Evolutionary conservation across 1,140 invertebrate species (phyloP).

Genomic region (Trypoxylus dichotomus): DNA sequence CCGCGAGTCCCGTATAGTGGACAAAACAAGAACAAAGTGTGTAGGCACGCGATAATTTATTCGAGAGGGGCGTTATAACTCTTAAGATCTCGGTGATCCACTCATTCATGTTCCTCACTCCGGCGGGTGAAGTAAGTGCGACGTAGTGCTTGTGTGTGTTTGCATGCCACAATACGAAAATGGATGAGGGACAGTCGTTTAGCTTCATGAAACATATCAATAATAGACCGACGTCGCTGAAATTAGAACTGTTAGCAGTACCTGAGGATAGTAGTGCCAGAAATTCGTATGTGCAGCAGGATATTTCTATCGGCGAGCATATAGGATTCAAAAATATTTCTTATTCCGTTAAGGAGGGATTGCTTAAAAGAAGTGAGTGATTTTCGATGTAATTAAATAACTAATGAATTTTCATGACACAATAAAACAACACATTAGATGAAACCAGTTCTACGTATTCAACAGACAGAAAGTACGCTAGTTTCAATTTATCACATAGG

Average conservation of each 20-base stretch:
- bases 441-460: no score
- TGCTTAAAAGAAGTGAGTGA: constrained; percentile 41
- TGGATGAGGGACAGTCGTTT: constrained; percentile 11
- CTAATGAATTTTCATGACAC: neutral
- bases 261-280: constrained; percentile 32
- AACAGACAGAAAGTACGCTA: neutral
- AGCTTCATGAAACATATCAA: constrained; percentile 9
- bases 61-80: constrained; percentile 10
- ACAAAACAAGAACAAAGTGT: constrained; percentile 13
- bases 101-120: constrained; percentile 8
- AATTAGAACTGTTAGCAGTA: constrained; percentile 38
- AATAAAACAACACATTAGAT: neutral
- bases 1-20: neutral
- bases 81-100: neutral
- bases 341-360: constrained; percentile 38
- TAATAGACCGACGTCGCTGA: constrained; percentile 39
- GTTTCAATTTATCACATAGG: neutral
- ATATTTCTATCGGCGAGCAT: constrained; percentile 32
- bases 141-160: neutral
- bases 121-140: neutral
- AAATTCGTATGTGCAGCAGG: constrained; percentile 9
- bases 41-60: constrained; percentile 15
- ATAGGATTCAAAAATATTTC: constrained; percentile 39
- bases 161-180: neutral
- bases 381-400: constrained; percentile 10